phyloP scores from a whole-genome alignment of 2,888 invertebrate species.

The Micoletzkya japonica region DNA sequence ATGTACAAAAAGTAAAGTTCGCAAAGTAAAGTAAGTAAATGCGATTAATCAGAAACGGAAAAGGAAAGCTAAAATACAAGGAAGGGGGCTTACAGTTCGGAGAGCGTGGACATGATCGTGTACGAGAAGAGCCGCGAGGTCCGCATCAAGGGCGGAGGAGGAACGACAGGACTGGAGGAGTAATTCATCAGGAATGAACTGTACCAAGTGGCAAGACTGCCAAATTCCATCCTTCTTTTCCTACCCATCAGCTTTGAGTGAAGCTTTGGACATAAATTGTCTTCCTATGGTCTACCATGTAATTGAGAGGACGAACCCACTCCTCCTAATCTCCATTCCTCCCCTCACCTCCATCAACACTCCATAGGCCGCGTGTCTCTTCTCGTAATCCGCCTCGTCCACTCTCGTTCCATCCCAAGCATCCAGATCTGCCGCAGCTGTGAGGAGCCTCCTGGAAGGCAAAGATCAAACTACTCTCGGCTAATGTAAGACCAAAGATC shows the following conservation, averaged over 20 bases:
- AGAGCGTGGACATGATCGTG: constrained; percentile 14
- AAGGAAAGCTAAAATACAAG: not conserved
- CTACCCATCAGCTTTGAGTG: no score
- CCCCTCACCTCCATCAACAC: constrained; percentile 28
- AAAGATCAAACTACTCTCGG: no score
- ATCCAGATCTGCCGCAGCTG: constrained; percentile 72
- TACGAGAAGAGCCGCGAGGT: constrained; percentile 8
- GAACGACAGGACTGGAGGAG: not conserved
- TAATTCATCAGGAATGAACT: no score
- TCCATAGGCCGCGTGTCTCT: constrained; percentile 77
- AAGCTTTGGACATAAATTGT: no score
- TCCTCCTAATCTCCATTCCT: no score
- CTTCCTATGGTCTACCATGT: no score
- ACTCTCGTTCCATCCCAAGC: constrained; percentile 84
- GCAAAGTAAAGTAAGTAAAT: not conserved
- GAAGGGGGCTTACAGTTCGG: constrained; percentile 5
- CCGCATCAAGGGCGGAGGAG: not conserved
- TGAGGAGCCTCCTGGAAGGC: constrained; percentile 2
- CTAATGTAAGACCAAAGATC: no score
- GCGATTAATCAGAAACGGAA: not conserved
- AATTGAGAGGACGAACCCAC: no score
- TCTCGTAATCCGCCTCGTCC: constrained; percentile 90
- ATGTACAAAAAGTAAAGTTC: no score
- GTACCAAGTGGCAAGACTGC: no score
- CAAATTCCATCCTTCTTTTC: no score